Percentiles rank a stretch among this genome's conserved stretches.
These are phyloP conservation scores for Paradisaea rubra DNA, from an alignment of 2,113 vertebrate genomes.

Conservation along the genomic window DNA sequence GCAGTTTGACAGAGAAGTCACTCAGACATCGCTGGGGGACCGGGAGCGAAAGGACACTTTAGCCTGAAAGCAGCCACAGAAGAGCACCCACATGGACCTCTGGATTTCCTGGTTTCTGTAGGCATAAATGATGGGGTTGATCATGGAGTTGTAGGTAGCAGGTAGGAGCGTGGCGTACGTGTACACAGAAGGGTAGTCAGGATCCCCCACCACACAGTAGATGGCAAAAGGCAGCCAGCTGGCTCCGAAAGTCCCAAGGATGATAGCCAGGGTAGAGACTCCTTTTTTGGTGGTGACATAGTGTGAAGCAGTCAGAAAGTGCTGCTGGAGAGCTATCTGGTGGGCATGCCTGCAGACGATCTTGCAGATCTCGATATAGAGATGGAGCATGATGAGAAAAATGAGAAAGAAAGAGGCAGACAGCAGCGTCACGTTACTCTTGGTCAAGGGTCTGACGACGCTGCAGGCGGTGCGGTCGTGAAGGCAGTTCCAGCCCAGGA, in stretches of 20 bases:
- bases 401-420: constrained; percentile 87
- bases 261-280: constrained; percentile 90
- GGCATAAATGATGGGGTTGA: constrained; percentile 99
- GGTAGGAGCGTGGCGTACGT: constrained; percentile 94
- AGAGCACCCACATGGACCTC: constrained; percentile 88
- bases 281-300: constrained; percentile 93
- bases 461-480: constrained; percentile 82
- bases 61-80: constrained; percentile 91
- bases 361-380: constrained; percentile 96
- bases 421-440: constrained; percentile 86
- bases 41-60: constrained; percentile 87
- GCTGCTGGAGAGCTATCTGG: constrained; percentile 97
- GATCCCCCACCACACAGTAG: constrained; percentile 91
- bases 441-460: constrained; percentile 88
- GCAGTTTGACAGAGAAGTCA: constrained; percentile 21
- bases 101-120: constrained; percentile 96
- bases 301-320: constrained; percentile 91
- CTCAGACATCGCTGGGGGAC: constrained; percentile 93
- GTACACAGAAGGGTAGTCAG: constrained; percentile 86
- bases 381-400: constrained; percentile 89
- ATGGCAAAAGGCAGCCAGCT: constrained; percentile 98
- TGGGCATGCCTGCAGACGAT: constrained; percentile 95
- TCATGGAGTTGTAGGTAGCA: constrained; percentile 98
- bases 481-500: constrained; percentile 97
- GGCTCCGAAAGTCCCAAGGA: constrained; percentile 92